phyloP scores from a whole-genome alignment of 2,797 vertebrate species.

The Psittacula echo region DNA sequence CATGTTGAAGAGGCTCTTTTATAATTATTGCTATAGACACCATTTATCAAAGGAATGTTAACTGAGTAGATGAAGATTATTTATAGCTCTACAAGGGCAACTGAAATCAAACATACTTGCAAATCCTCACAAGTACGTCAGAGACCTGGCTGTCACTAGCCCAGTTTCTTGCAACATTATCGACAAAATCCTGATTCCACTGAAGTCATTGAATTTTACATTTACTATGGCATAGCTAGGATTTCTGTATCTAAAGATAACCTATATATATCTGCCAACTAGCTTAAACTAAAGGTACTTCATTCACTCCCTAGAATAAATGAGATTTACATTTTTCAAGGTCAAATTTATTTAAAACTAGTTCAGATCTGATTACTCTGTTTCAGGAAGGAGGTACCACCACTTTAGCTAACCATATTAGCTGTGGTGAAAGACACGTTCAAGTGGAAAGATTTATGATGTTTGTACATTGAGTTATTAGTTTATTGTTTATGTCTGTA shows the following conservation, averaged over 20 bases:
- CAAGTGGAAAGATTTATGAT: neutral
- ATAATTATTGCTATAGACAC: neutral
- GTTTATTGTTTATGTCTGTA: neutral
- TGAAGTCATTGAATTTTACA: neutral
- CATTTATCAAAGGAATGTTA: constrained; percentile 2
- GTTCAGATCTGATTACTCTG: neutral
- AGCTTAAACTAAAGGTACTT: neutral
- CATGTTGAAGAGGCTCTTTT: neutral
- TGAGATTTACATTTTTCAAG: neutral
- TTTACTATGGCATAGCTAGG: neutral
- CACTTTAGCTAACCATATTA: neutral
- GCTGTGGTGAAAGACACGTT: neutral
- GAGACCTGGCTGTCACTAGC: neutral
- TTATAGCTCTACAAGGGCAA: neutral
- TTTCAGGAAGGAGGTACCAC: neutral
- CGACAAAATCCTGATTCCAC: neutral
- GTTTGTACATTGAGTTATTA: neutral
- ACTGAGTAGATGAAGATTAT: neutral
- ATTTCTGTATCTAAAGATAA: neutral
- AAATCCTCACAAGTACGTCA: neutral
- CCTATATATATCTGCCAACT: neutral
- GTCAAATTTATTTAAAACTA: constrained; percentile 22
- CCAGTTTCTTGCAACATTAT: neutral
- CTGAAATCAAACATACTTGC: neutral
- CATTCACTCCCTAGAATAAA: neutral